Conservation (phyloP, 1,140 invertebrate genomes). For the Drosophila willistoni region DNA sequence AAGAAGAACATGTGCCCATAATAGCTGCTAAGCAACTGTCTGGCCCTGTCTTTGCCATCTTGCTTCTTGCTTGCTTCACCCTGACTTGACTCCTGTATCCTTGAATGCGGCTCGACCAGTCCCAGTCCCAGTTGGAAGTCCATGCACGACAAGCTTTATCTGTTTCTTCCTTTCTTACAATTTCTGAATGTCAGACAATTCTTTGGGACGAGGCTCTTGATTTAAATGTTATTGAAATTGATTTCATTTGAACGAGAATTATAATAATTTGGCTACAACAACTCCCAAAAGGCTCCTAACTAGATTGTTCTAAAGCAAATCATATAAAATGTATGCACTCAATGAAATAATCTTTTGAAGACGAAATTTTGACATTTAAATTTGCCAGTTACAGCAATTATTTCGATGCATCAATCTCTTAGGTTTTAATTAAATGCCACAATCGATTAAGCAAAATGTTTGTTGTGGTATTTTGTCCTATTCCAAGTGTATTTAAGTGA, state of each 20-base stretch:
- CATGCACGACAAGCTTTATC: neutral
- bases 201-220: slow-evolving; percentile 48
- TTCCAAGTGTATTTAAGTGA: too few relatives aligned
- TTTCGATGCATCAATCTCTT: too few relatives aligned
- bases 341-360: neutral
- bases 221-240: slow-evolving; percentile 78
- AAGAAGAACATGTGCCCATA: slow-evolving; percentile 71
- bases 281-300: slow-evolving; percentile 4
- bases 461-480: too few relatives aligned
- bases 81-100: slow-evolving; percentile 16
- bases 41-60: slow-evolving; percentile 1
- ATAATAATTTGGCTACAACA: slow-evolving; percentile 56
- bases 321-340: neutral
- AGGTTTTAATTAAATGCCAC: too few relatives aligned
- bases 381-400: too few relatives aligned
- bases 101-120: slow-evolving; percentile 55
- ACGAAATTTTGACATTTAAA: too few relatives aligned
- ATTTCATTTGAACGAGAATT: slow-evolving; percentile 77
- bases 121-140: slow-evolving; percentile 61
- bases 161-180: neutral
- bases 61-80: neutral
- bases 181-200: slow-evolving; percentile 36
- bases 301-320: slow-evolving; percentile 1
- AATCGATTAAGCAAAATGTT: too few relatives aligned
- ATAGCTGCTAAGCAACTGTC: slow-evolving; percentile 78